Percentiles rank a stretch among this genome's conserved stretches.
Evolutionary conservation across 2,797 vertebrate genomes (phyloP).

Genomic region (Distichodus sexfasciatus): DNA sequence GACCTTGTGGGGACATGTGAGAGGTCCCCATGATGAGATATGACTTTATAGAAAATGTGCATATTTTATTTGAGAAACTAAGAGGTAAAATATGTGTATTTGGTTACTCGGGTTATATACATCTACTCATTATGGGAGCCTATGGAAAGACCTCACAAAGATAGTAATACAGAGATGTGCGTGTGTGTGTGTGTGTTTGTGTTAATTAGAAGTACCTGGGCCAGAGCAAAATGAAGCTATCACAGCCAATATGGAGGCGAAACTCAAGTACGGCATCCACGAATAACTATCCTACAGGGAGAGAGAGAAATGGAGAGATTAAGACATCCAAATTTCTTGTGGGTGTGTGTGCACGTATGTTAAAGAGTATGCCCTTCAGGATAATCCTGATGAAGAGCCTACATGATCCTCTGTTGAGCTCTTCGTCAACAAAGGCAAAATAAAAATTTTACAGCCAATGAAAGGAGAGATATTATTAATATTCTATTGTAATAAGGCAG

Average conservation of each 20-base stretch:
- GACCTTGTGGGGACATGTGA: too few relatives aligned
- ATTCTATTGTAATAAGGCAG: not conserved
- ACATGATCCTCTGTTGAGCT: not conserved
- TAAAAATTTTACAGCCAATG: not conserved
- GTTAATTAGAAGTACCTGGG: slow-evolving; percentile 78
- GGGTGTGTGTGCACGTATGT: not conserved
- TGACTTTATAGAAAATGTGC: too few relatives aligned
- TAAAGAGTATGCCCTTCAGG: not conserved
- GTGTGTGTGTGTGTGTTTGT: slow-evolving; percentile 9
- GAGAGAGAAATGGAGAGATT: not conserved
- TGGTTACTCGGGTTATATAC: too few relatives aligned
- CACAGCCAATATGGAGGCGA: slow-evolving; percentile 84
- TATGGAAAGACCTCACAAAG: too few relatives aligned
- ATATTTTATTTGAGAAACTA: too few relatives aligned
- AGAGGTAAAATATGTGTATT: too few relatives aligned
- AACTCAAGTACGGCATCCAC: slow-evolving; percentile 93
- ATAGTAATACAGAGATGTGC: not conserved
- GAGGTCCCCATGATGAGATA: too few relatives aligned
- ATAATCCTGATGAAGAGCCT: not conserved
- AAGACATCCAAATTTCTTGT: not conserved
- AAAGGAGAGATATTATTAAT: not conserved
- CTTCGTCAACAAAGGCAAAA: not conserved
- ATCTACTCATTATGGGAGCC: too few relatives aligned
- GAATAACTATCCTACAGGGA: slow-evolving; percentile 67
- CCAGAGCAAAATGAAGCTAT: slow-evolving; percentile 95